Evolutionary conservation across 2,888 invertebrate species (phyloP), one percentile per base, ranked within the genome.

Genomic region (Drosophila subquinaria): DNA sequence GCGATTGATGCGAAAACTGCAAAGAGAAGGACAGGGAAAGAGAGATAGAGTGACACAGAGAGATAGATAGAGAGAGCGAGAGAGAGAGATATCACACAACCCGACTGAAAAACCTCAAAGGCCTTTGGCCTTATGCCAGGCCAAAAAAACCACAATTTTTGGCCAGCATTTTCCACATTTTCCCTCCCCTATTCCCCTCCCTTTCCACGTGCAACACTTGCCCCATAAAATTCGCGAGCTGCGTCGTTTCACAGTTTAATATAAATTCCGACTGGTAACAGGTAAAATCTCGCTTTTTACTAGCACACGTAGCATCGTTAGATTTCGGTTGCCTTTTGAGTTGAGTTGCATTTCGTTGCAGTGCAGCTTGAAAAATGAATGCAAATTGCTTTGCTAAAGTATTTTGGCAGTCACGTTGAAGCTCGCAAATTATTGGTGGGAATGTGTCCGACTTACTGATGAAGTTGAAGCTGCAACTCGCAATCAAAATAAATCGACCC

Each of bases 1-100:
- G 38, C 97, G 95, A 92, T 97, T 97, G 79, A 97, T 97, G 27
- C 97, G 95, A 90, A 97, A 97, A 90, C 97, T 97, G 85, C 9
- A 79, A 82, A 65, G 4, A 40, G 13, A 45, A 43, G 10, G 4
- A 23, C 20, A 15, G 9, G 38, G 6, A 17, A 11, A 53, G 13
- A 13, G 4, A 40, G 13, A 45, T 47, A 9, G 4, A 30, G 20
- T n/a, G 9, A 52, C 6, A 17, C 6, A 48, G 17, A 33, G 2
- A n/a, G n/a, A n/a, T n/a, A n/a, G n/a, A 20, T 33, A 56, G 11
- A 38, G 10, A 35, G 10, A 38, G 10, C 27, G 10, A 30, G 30
- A 27, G 23, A 48, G 15, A 30, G 27, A 30, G 30, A 51, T 48
- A 33, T 45, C 47, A 52, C 48, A 15, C 20, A 52, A 42, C 47